Conservation (phyloP, 2,113 vertebrate genomes). For the Silurus asotus region DNA sequence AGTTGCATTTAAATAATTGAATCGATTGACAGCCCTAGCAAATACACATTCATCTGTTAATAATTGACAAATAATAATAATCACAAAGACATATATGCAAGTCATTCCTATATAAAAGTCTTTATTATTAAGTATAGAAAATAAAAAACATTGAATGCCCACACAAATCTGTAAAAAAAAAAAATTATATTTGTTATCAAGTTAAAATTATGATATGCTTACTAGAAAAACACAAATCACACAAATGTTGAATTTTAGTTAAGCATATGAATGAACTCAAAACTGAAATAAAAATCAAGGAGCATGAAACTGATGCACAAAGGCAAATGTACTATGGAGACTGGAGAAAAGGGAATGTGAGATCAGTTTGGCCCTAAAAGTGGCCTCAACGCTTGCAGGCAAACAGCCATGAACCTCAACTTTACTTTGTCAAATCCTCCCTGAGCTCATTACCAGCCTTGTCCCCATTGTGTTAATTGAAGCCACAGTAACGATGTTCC, state of each 20-base stretch:
- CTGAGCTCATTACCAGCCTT: conserved; percentile 68
- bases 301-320: not conserved
- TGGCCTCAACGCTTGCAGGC: conserved; percentile 61
- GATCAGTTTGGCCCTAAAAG: conserved; percentile 58
- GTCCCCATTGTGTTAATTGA: conserved; percentile 76
- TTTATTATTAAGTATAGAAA: too few species aligned
- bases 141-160: too few species aligned
- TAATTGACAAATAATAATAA: too few species aligned
- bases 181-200: too few species aligned
- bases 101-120: too few species aligned
- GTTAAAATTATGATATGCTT: not conserved
- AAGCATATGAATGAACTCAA: not conserved
- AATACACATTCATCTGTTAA: too few species aligned
- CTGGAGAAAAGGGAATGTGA: conserved; percentile 51
- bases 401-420: conserved; percentile 59
- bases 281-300: not conserved
- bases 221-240: not conserved
- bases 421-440: conserved; percentile 65
- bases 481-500: conserved; percentile 69
- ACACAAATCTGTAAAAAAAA: too few species aligned
- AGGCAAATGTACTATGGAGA: not conserved
- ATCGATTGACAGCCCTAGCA: too few species aligned
- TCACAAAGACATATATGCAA: too few species aligned
- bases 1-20: too few species aligned
- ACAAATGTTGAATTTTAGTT: not conserved